These are phyloP conservation scores for Nematolebias whitei DNA, from an alignment of 2,113 vertebrate genomes.

Conservation along the genomic window DNA sequence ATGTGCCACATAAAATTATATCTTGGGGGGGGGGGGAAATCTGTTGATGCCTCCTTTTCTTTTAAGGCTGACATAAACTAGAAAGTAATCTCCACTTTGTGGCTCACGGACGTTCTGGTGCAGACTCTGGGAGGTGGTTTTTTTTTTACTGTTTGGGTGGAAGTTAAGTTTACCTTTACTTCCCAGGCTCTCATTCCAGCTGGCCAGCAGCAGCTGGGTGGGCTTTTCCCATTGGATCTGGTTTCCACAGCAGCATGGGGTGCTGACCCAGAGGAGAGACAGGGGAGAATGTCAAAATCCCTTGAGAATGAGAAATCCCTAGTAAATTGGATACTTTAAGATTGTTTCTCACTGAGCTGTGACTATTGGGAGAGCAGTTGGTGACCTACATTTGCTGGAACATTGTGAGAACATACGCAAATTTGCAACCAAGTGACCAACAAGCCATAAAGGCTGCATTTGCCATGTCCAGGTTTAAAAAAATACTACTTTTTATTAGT, in stretches of 20 bases:
- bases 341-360: too few species aligned
- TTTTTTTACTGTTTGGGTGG: constrained; percentile 42
- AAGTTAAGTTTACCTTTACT: constrained; percentile 52
- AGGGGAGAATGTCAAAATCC: constrained; percentile 58
- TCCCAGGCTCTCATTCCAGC: constrained; percentile 66
- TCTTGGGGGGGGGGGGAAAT: constrained; percentile 31
- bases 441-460: too few species aligned
- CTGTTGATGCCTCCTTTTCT: constrained; percentile 42
- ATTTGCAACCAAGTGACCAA: too few species aligned
- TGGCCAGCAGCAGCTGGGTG: constrained; percentile 73
- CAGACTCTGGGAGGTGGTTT: constrained; percentile 13
- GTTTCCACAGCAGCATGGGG: constrained; percentile 71
- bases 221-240: constrained; percentile 70
- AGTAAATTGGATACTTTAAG: constrained; percentile 26
- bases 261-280: constrained; percentile 39
- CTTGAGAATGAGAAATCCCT: constrained; percentile 54
- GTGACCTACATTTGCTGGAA: too few species aligned
- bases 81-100: constrained; percentile 48
- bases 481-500: too few species aligned
- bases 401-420: too few species aligned
- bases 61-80: constrained; percentile 44
- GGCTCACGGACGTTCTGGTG: constrained; percentile 19
- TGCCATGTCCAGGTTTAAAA: too few species aligned
- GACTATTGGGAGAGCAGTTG: too few species aligned
- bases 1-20: constrained; percentile 53